Evolutionary conservation across 1,140 invertebrate genomes (phyloP).

Genomic region (Idris sp.): DNA sequence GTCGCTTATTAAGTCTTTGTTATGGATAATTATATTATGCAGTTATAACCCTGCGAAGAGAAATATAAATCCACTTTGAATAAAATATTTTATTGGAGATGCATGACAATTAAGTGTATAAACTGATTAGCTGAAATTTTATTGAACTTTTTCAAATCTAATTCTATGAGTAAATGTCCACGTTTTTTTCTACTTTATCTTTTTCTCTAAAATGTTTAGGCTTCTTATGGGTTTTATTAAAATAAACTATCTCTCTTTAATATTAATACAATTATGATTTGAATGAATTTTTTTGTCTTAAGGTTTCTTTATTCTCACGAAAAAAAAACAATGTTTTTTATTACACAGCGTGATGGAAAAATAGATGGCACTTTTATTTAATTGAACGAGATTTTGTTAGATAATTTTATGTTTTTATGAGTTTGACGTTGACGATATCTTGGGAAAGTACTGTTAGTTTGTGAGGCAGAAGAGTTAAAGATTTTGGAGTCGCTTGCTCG

Average conservation of each 20-base stretch:
- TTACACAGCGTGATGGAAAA: conserved; percentile 4
- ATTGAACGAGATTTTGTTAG: conserved; percentile 37
- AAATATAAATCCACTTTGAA: too few relatives aligned
- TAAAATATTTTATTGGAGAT: too few relatives aligned
- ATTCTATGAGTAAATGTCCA: too few relatives aligned
- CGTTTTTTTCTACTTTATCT: background rate
- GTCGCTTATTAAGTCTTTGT: too few relatives aligned
- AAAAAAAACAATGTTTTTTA: conserved; percentile 21
- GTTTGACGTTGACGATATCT: conserved; percentile 53
- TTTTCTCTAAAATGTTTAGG: background rate
- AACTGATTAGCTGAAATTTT: too few relatives aligned
- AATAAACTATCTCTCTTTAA: conserved; percentile 25
- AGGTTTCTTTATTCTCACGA: conserved; percentile 2
- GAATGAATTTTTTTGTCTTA: background rate
- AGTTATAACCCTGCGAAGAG: too few relatives aligned
- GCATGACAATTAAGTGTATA: too few relatives aligned
- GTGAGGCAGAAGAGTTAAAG: conserved; percentile 70
- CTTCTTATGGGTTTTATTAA: too few relatives aligned
- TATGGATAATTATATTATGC: too few relatives aligned
- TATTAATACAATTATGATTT: conserved; percentile 15
- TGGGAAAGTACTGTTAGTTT: conserved; percentile 66
- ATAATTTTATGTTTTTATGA: conserved; percentile 58
- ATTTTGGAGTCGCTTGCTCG: conserved; percentile 60
- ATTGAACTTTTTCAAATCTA: too few relatives aligned
- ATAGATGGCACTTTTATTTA: conserved; percentile 35